Evolutionary conservation across 2,888 invertebrate genomes (phyloP).

Genomic region (Exocentrus adspersus): DNA sequence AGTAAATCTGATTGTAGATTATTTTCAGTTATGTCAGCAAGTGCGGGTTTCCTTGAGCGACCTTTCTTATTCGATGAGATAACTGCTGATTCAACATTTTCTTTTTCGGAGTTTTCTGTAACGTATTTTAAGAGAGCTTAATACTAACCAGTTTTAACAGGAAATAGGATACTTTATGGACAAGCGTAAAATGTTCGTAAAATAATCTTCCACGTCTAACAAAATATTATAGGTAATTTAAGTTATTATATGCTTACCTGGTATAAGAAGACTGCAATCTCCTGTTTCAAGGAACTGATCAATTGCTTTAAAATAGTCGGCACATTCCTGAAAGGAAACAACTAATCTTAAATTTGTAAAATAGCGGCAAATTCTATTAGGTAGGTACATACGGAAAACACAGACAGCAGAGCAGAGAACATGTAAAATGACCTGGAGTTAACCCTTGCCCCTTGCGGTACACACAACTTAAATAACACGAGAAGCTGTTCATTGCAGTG

Average conservation of each 20-base stretch:
- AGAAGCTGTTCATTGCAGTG: too few species aligned
- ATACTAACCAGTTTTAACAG: not conserved
- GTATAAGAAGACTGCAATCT: not conserved
- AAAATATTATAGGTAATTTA: not conserved
- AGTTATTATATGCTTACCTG: slow-evolving; percentile 4
- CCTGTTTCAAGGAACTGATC: slow-evolving; percentile 2
- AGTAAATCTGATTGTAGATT: not conserved
- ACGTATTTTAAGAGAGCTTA: not conserved
- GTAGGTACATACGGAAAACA: too few species aligned
- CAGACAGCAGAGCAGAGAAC: too few species aligned
- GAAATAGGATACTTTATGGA: too few species aligned
- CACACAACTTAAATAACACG: too few species aligned
- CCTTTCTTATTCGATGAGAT: slow-evolving; percentile 1
- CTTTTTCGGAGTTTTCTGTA: not conserved
- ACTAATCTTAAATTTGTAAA: too few species aligned
- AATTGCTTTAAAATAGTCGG: slow-evolving; percentile 12
- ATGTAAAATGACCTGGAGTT: too few species aligned
- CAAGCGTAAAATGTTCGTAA: not conserved
- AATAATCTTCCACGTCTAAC: not conserved
- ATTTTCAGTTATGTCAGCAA: slow-evolving; percentile 22
- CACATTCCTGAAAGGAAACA: slow-evolving; percentile 9
- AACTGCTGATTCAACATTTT: slow-evolving; percentile 6
- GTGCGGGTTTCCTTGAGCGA: slow-evolving; percentile 8
- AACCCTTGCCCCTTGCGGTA: too few species aligned
- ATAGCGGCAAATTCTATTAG: too few species aligned